These are phyloP conservation scores for Schizothorax lantsangensis DNA, from an alignment of 2,797 vertebrate species.

Conservation along the genomic window DNA sequence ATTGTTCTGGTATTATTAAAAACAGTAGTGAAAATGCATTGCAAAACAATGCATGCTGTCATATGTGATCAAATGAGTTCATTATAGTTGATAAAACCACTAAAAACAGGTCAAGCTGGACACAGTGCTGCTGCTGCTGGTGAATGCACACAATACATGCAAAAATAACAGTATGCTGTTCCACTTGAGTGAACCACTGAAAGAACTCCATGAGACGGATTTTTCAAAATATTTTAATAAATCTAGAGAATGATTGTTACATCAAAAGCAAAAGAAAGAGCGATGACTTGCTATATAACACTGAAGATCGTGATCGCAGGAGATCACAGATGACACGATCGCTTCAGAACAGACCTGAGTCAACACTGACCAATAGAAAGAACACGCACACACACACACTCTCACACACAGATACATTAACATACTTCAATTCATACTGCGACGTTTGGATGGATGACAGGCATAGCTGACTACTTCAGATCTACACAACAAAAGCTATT, in stretches of 20 bases:
- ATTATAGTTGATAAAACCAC: not conserved
- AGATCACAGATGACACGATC: constrained; percentile 34
- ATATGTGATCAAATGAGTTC: not conserved
- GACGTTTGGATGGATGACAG: constrained; percentile 58
- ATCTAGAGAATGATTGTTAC: constrained; percentile 71
- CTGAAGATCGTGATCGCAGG: constrained; percentile 53
- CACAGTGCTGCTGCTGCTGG: too few species aligned
- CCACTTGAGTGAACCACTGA: too few species aligned
- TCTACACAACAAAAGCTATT: constrained; percentile 55
- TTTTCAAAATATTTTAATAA: constrained; percentile 77
- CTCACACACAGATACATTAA: constrained; percentile 67
- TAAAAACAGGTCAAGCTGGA: not conserved
- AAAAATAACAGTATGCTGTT: too few species aligned
- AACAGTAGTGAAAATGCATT: not conserved
- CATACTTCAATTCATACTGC: constrained; percentile 60
- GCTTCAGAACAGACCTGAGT: constrained; percentile 37
- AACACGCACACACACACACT: not conserved
- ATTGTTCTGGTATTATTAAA: not conserved
- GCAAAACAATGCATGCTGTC: not conserved
- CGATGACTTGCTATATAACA: not conserved
- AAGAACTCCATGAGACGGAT: not conserved
- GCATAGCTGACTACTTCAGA: constrained; percentile 62
- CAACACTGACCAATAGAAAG: constrained; percentile 10
- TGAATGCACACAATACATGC: not conserved
- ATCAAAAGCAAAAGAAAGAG: constrained; percentile 60